Conservation (phyloP, 2,888 invertebrate species). For the Nomada fucata region DNA sequence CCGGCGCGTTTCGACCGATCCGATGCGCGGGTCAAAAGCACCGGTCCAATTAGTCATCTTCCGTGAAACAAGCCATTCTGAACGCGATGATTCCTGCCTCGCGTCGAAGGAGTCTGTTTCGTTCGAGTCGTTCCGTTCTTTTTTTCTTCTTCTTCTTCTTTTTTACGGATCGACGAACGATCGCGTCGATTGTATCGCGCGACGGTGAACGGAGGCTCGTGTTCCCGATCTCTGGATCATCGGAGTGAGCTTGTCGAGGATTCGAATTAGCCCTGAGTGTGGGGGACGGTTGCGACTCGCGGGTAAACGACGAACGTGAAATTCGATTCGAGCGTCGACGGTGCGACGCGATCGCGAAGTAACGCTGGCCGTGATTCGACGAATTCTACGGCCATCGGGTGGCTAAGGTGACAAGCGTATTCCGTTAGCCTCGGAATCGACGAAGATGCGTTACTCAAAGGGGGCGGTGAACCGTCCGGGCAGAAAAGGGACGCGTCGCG, state of each 20-base stretch:
- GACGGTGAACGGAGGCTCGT: no score
- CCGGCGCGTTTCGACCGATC: background rate
- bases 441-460: slow-evolving; percentile 11
- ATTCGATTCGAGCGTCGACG: no score
- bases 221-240: no score
- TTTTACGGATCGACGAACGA: no score
- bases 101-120: background rate
- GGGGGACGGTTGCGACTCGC: no score
- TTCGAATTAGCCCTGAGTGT: no score
- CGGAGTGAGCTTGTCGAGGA: no score
- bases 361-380: no score
- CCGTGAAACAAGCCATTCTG: slow-evolving; percentile 14
- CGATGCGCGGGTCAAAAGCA: slow-evolving; percentile 15
- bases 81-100: slow-evolving; percentile 9
- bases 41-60: slow-evolving; percentile 24
- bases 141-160: background rate
- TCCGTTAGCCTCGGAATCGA: background rate
- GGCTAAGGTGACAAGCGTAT: background rate
- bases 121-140: background rate
- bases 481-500: slow-evolving; percentile 28
- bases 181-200: no score
- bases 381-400: no score
- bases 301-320: no score
- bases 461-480: slow-evolving; percentile 30
- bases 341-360: no score